Conservation (phyloP, 2,888 invertebrate species). For the Electrophaes corylata region DNA sequence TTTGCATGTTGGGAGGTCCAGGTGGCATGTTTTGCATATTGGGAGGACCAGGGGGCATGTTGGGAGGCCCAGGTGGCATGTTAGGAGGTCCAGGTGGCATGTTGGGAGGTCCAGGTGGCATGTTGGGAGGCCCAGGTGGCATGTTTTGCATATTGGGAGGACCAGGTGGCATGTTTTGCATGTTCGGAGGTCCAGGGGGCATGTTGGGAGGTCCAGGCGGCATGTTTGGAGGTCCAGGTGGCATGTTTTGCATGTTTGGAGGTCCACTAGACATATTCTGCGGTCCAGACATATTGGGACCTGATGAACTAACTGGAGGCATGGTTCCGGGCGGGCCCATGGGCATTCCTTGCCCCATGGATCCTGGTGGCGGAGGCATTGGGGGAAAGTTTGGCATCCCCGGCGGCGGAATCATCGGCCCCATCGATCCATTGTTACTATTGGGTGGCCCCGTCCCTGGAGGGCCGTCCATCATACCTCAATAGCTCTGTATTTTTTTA, state of each 20-base stretch:
- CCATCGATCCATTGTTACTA: constrained; percentile 61
- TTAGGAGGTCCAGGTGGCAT: constrained; percentile 51
- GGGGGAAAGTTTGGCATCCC: constrained; percentile 63
- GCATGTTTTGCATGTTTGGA: constrained; percentile 39
- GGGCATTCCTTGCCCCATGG: constrained; percentile 54
- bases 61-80: constrained; percentile 49
- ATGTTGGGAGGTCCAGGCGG: too few species aligned
- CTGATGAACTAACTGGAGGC: constrained; percentile 58
- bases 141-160: constrained; percentile 37
- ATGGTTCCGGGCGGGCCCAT: constrained; percentile 66
- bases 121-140: constrained; percentile 35
- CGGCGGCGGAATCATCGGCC: constrained; percentile 48
- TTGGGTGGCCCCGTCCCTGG: constrained; percentile 69
- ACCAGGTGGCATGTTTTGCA: constrained; percentile 39
- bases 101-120: constrained; percentile 37
- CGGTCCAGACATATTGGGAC: constrained; percentile 41
- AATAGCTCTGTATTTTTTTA: constrained; percentile 2
- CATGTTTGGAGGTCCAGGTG: constrained; percentile 38
- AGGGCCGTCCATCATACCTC: constrained; percentile 67
- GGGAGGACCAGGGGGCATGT: constrained; percentile 31
- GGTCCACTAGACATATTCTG: constrained; percentile 31
- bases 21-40: constrained; percentile 41
- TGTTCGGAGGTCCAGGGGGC: constrained; percentile 36
- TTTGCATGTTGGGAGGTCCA: constrained; percentile 39
- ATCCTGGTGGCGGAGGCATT: constrained; percentile 66